These are phyloP conservation scores for Coenobita brevimanus DNA, from an alignment of 1,140 invertebrate species.

Conservation along the genomic window DNA sequence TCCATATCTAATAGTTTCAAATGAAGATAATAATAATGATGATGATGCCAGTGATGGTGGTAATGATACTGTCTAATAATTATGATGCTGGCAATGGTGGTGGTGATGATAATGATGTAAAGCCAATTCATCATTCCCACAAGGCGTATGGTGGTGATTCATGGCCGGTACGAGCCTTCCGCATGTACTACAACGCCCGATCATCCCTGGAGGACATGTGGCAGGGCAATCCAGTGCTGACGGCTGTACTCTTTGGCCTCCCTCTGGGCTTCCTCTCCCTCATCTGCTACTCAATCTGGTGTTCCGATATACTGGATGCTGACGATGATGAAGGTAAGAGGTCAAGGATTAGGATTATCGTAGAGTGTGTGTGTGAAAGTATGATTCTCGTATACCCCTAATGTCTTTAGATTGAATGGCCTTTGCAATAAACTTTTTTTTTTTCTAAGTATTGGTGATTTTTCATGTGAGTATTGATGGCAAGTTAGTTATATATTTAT, in stretches of 20 bases:
- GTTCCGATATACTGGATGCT: conserved; percentile 94
- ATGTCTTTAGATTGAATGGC: neutral
- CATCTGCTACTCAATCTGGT: conserved; percentile 95
- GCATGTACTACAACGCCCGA: conserved; percentile 83
- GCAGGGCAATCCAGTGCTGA: conserved; percentile 91
- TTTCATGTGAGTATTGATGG: too few species aligned
- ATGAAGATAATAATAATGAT: too few species aligned
- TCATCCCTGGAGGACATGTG: conserved; percentile 87
- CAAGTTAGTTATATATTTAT: too few species aligned
- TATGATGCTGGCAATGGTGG: too few species aligned
- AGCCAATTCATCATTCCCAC: conserved; percentile 63
- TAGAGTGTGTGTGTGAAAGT: neutral
- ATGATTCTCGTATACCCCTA: neutral
- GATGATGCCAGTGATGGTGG: too few species aligned
- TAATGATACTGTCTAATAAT: too few species aligned
- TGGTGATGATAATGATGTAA: too few species aligned
- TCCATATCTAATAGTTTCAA: too few species aligned
- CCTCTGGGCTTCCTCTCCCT: conserved; percentile 93
- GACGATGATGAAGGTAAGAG: conserved; percentile 87
- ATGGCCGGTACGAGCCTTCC: conserved; percentile 81
- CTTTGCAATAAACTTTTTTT: too few species aligned
- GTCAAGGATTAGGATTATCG: too few species aligned
- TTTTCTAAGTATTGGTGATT: too few species aligned
- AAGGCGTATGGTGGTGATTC: conserved; percentile 88
- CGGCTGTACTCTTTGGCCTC: conserved; percentile 87